phyloP scores from a whole-genome alignment of 2,888 invertebrate genomes.

The Aromia moschata region DNA sequence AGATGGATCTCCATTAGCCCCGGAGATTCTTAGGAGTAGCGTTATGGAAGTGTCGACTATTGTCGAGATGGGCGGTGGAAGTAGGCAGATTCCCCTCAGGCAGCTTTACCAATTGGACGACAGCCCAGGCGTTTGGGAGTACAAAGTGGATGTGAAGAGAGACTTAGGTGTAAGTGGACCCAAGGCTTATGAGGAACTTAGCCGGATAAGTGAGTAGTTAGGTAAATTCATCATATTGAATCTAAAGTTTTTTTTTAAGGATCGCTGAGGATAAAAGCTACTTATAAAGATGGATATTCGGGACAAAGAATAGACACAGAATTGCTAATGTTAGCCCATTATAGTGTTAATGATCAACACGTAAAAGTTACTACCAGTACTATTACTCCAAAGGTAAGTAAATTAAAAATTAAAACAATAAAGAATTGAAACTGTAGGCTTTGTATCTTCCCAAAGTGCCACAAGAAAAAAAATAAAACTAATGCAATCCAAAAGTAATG shows the following conservation, averaged over 20 bases:
- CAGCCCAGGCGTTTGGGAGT: constrained; percentile 82
- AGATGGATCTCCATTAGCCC: constrained; percentile 84
- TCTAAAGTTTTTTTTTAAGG: constrained; percentile 29
- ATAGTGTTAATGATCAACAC: constrained; percentile 83
- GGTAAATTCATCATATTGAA: background rate
- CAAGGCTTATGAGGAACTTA: constrained; percentile 53
- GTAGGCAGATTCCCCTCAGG: constrained; percentile 70
- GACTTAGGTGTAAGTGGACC: constrained; percentile 66
- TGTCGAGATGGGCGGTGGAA: constrained; percentile 70
- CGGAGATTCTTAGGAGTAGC: constrained; percentile 71
- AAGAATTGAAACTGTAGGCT: no score
- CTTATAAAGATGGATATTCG: constrained; percentile 71
- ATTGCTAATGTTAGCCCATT: constrained; percentile 78
- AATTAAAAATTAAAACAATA: constrained; percentile 4
- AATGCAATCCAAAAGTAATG: no score
- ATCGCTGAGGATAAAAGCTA: constrained; percentile 67
- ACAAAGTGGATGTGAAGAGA: constrained; percentile 78
- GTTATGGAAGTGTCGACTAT: constrained; percentile 74
- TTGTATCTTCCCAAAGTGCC: no score
- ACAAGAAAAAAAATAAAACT: no score
- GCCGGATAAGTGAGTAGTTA: constrained; percentile 48
- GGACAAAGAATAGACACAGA: constrained; percentile 76
- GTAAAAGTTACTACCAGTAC: constrained; percentile 89
- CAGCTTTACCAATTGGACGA: constrained; percentile 73
- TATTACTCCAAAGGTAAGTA: constrained; percentile 73